Evolutionary conservation across 37 sponge, comb jelly and placozoan species (phyloP).

Genomic region (Halisarca cf. caerulea): DNA sequence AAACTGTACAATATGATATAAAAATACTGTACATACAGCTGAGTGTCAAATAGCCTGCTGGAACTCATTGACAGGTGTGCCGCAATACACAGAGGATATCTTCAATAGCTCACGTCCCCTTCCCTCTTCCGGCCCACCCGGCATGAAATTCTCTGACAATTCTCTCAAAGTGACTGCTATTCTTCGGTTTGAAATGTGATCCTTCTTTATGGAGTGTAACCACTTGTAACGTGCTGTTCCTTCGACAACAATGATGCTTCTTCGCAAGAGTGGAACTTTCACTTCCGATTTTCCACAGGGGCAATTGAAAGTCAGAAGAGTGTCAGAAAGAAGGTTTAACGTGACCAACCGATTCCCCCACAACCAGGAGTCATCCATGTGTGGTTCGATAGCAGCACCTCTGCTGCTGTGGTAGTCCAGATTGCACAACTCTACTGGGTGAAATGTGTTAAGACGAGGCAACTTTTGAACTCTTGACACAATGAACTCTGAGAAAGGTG

Average conservation of each 20-base stretch:
- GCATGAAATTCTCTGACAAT: constrained; percentile 65
- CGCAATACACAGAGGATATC: constrained; percentile 45
- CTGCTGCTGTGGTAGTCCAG: constrained; percentile 80
- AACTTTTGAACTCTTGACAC: constrained; percentile 48
- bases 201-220: constrained; percentile 84
- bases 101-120: constrained; percentile 56
- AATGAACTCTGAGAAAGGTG: constrained; percentile 60
- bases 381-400: constrained; percentile 93
- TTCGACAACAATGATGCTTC: constrained; percentile 76
- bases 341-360: constrained; percentile 96
- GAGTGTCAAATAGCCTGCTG: too few species aligned
- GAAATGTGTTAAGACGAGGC: constrained; percentile 44
- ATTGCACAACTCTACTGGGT: constrained; percentile 94
- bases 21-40: too few species aligned
- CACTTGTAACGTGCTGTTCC: constrained; percentile 80
- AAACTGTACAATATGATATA: too few species aligned
- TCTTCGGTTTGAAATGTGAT: constrained; percentile 69
- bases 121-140: constrained; percentile 45
- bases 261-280: constrained; percentile 68
- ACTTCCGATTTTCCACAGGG: constrained; percentile 34
- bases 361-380: constrained; percentile 92
- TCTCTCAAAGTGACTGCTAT: constrained; percentile 91
- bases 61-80: constrained; percentile 45
- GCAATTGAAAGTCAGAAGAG: constrained; percentile 71
- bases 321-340: constrained; percentile 84